Base-by-base conservation (phyloP, 2,113 vertebrate species). In the Motacilla tschutschensis region DNA sequence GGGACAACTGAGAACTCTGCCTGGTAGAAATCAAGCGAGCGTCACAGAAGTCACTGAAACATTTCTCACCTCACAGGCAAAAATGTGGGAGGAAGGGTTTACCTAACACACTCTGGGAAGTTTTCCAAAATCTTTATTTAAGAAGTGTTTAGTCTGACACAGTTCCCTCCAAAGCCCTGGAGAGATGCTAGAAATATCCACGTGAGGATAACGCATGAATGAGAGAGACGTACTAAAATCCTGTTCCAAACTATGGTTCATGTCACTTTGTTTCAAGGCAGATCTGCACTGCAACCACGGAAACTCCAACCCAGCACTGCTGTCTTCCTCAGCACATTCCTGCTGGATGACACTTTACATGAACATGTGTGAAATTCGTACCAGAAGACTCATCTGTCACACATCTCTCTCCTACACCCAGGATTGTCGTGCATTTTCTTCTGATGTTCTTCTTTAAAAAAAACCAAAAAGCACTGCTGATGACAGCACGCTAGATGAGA, bases 131-230 rank as follows among this genome's bases (percentile, higher is more conserved):
- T 40, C 62, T 71, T 85, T 88, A 70, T 85, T 92, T 89, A 92
- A 91, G 73, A 91, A 90, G 74, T 92, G 79, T 92, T 92, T 93
- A 92, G 88, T 92, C 85, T 94, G 90, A 93, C 77, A 78, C 38
- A 77, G 71, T 88, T 92, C 81, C 86, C 86, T 66, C 25, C 60
- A 67, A 88, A 91, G 64, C 84, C 67, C 83, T 70, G 29, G 55
- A 79, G 75, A 82, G 64, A 77, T 40, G 26, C 69, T 85, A 9
- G 58, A 84, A 91, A 84, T 59, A 86, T 22, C 60, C 57, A 62
- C 5, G 6, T 19, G 41, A 84, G 67, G 53, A 79, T 81, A 76
- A 58, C 5, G 59, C 65, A 76, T 36, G 72, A 88, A 90, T 77
- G 86, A 87, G 82, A 89, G 77, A 79, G 81, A 53, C 3, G 4